Base-by-base conservation (phyloP, 2,888 invertebrate species). In the Troides aeacus region DNA sequence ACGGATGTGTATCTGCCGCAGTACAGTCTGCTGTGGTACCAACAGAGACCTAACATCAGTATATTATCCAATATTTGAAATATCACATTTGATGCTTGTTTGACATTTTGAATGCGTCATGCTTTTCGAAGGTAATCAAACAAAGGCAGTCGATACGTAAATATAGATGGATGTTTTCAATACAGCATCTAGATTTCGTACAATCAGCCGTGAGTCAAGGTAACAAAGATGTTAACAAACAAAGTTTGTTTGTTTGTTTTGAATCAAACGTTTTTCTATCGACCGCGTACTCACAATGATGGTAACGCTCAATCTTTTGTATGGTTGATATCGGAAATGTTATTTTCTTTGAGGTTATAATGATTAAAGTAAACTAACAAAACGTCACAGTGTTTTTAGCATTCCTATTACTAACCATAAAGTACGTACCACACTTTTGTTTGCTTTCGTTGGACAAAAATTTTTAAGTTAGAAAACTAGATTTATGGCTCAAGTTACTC, bases 241-340 rank as follows among this genome's bases (percentile, higher is more conserved):
- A 61, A 12, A 24, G 61, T 21, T 39, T 61, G 61, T 61, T 61
- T 61, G 39, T 61, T 61, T 61, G 30, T 42, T 61, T 59, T 30
- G 4, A 53, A 12, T 18, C n/a, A n/a, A 53, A 53, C 46, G 12
- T 15, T 53, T 6, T 53, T 53, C 53, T 53, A 53, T 53, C 53
- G 53, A 53, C 18, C 53, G n/a, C 1, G 15, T 53, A 18, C 18
- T n/a, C 18, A 53, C 15, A 53, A 53, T 53, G 18, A 53, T 53
- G 53, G n/a, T 6, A 53, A 53, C n/a, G 18, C 18, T n/a, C n/a
- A 53, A 53, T n/a, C 53, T 53, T 53, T 53, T 53, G 53, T 53
- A n/a, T 53, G n/a, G 15, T n/a, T 18, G 18, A 53, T 53, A 6
- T 53, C 18, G n/a, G 8, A 53, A 1, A 18, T 5, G 8, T 18